These are phyloP conservation scores for Diplolepis rosae DNA, from an alignment of 2,888 invertebrate species.

Conservation along the genomic window DNA sequence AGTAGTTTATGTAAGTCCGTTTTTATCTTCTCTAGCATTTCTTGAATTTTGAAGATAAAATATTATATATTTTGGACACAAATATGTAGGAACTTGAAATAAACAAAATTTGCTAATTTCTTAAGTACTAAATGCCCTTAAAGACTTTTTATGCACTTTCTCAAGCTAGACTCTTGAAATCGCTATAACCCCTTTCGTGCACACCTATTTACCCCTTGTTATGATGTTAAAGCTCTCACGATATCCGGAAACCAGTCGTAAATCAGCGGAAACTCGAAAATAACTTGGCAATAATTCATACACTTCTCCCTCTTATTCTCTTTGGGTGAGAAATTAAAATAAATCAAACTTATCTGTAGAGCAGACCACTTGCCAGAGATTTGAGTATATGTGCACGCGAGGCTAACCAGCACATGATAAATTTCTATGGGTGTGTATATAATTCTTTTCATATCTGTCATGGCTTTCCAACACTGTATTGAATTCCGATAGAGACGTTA, in stretches of 20 bases:
- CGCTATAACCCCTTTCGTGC: constrained; percentile 51
- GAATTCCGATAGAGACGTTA: constrained; percentile 34
- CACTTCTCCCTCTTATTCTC: constrained; percentile 40
- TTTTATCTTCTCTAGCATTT: too few relatives aligned
- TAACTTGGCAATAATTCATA: constrained; percentile 64
- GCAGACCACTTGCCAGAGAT: constrained; percentile 64
- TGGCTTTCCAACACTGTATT: constrained; percentile 35
- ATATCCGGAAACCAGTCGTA: constrained; percentile 57
- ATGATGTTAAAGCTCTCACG: constrained; percentile 60
- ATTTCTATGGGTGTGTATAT: constrained; percentile 46
- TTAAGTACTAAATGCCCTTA: too few relatives aligned
- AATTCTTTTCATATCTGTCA: constrained; percentile 55
- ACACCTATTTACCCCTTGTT: constrained; percentile 60
- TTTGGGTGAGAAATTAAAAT: constrained; percentile 66
- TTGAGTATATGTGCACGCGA: constrained; percentile 35
- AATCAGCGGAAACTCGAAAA: constrained; percentile 68
- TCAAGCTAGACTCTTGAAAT: neutral
- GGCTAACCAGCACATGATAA: constrained; percentile 59
- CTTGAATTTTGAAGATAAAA: too few relatives aligned
- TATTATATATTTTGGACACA: too few relatives aligned
- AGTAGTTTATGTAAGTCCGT: too few relatives aligned
- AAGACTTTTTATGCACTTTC: neutral
- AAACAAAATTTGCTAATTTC: too few relatives aligned
- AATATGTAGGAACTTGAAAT: too few relatives aligned
- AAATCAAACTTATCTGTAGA: constrained; percentile 71